Base-by-base conservation (phyloP, 2,113 vertebrate species). In the Lamprotornis superbus region DNA sequence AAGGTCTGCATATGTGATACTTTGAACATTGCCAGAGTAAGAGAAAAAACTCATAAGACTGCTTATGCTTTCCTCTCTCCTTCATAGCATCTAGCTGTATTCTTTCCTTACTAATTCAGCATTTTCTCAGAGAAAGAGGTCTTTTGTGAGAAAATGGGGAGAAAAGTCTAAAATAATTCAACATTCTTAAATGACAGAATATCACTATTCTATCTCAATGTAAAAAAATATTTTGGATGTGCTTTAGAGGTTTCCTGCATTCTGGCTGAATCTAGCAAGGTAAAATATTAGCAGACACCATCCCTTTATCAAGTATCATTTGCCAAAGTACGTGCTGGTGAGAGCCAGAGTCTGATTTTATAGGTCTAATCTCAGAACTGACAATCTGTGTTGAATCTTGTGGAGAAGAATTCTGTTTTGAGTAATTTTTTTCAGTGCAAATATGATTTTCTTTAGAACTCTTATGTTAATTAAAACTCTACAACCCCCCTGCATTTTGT, bases 301-400 rank as follows among this genome's bases (percentile, higher is more conserved):
- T 87, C 27, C 25, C 49, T 89, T 77, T 37, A 74, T 77, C 30
- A 53, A 37, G 17, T 49, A 37, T 74, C 1, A 0, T 59, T 82
- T 93, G 60, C 65, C 56, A 61, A 50, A 84, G 64, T 74, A n/a
- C 6, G 31, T 67, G 11, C 19, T 84, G 57, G 47, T 85, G 67
- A 88, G 27, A 94, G 39, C n/a, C 47, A 71, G 65, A 20, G 33
- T 85, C 90, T 96, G 50, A 67, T 92, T 94, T 90, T 88, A 35
- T 88, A 79, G 39, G 19, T 83, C 78, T 88, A 40, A 83, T 79
- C 61, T 87, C 82, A 67, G 42, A 90, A 85, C 35, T 79, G 82
- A 79, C 35, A 78, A 1, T 75, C n/a, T 76, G 9, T 59, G 20
- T 83, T 78, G 33, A 74, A 59, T 83, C 44, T 63, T 83, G 9